These are phyloP conservation scores for Brachionus rubens DNA, from an alignment of 1,140 invertebrate species.

Conservation along the genomic window DNA sequence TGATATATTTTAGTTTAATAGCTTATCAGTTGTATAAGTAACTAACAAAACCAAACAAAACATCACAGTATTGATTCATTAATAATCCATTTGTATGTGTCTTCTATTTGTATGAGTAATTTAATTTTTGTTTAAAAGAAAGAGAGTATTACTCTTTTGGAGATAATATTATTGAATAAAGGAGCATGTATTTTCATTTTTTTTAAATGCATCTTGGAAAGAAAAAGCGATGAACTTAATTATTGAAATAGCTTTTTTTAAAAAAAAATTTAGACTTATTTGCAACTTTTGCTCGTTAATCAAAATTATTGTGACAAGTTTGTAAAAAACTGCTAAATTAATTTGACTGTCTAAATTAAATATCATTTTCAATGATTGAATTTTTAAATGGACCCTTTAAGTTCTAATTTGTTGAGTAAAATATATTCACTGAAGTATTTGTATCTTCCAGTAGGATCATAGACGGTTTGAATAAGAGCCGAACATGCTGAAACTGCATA, in stretches of 20 bases:
- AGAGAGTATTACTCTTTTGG: neutral
- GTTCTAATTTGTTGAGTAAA: neutral
- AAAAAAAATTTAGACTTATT: neutral
- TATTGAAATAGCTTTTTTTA: neutral
- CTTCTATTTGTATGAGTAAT: too few species aligned
- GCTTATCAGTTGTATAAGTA: slow-evolving; percentile 39
- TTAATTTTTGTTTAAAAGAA: slow-evolving; percentile 10
- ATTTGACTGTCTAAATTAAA: neutral
- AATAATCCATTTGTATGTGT: slow-evolving; percentile 28
- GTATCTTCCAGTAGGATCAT: too few species aligned
- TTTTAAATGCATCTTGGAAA: neutral
- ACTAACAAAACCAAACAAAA: neutral
- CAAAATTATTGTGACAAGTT: slow-evolving; percentile 30
- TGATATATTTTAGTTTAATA: slow-evolving; percentile 39
- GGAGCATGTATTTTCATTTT: neutral
- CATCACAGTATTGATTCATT: slow-evolving; percentile 29
- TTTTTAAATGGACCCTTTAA: neutral
- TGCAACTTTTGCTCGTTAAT: neutral
- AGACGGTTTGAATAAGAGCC: too few species aligned
- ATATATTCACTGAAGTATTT: neutral
- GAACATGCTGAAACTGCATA: too few species aligned
- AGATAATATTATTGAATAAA: slow-evolving; percentile 42
- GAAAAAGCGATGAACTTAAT: neutral
- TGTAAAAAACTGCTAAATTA: neutral
- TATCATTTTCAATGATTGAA: neutral